A percentile compares a stretch with the other conserved stretches of the same genome.
These are phyloP conservation scores for Peucedramus taeniatus DNA, from an alignment of 2,113 vertebrate genomes.

Conservation along the genomic window DNA sequence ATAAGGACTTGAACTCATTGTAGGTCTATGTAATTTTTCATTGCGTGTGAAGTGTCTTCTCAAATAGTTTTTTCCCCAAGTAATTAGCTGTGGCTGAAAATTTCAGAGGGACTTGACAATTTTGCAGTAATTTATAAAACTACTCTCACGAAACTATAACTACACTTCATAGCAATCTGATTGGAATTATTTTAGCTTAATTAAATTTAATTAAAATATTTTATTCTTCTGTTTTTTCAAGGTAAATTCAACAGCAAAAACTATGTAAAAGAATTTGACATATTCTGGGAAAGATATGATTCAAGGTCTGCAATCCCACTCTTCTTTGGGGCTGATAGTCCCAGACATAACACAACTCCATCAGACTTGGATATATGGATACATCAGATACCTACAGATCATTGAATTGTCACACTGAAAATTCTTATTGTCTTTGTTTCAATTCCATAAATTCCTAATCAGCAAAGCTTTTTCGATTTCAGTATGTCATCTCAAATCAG, in stretches of 20 bases:
- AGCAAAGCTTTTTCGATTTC: background rate
- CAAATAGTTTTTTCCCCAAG: background rate
- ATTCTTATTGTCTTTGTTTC: background rate
- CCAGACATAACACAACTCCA: background rate
- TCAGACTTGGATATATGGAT: background rate
- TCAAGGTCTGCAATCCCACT: background rate
- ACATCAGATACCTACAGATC: background rate
- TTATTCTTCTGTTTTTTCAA: background rate
- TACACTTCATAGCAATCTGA: background rate
- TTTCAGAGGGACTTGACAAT: background rate
- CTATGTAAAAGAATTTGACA: background rate
- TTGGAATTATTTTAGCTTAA: background rate
- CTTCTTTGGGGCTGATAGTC: background rate
- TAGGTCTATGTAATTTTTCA: background rate
- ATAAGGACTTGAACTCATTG: background rate
- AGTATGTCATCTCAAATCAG: background rate
- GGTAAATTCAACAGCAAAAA: background rate
- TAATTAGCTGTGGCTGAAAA: background rate
- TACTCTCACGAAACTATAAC: background rate
- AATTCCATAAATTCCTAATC: background rate
- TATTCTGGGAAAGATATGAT: background rate
- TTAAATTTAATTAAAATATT: background rate
- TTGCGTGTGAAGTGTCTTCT: background rate
- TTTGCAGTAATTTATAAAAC: background rate
- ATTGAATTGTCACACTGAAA: background rate